Evolutionary conservation across 2,797 vertebrate species (phyloP).

Genomic region (Coregonus suidteri): DNA sequence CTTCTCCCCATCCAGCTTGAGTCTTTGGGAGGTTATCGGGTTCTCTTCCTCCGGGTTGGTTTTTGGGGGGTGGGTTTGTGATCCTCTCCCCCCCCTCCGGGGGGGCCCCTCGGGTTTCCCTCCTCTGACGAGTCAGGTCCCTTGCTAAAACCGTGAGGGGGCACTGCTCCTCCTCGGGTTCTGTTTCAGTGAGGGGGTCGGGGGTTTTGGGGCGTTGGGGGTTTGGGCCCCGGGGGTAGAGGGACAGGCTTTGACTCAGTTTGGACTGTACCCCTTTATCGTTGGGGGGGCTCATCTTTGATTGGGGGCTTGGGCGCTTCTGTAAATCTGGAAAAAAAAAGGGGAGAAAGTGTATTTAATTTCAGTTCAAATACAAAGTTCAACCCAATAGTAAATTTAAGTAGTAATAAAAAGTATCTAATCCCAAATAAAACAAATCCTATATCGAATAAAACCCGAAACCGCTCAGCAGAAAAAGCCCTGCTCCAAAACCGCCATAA

Average conservation of each 20-base stretch:
- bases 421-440: too few relatives aligned
- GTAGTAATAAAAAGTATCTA: neutral
- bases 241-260: constrained; percentile 78
- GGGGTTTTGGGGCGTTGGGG: constrained; percentile 92
- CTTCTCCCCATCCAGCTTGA: constrained; percentile 42
- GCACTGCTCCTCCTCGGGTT: constrained; percentile 66
- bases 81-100: constrained; percentile 41
- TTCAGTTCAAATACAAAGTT: constrained; percentile 14
- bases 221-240: constrained; percentile 85
- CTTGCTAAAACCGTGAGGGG: constrained; percentile 81
- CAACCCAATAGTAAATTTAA: neutral
- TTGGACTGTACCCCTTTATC: constrained; percentile 84
- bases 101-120: neutral
- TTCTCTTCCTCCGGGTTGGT: constrained; percentile 15
- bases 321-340: constrained; percentile 82
- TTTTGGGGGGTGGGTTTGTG: constrained; percentile 21
- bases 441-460: too few relatives aligned
- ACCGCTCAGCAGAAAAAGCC: too few relatives aligned
- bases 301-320: constrained; percentile 86
- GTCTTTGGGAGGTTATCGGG: constrained; percentile 54
- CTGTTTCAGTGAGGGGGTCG: constrained; percentile 66
- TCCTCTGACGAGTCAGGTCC: constrained; percentile 72
- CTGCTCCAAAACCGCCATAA: too few relatives aligned
- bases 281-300: constrained; percentile 82
- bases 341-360: constrained; percentile 5